These are phyloP conservation scores for Harpalus rufipes DNA, from an alignment of 2,888 invertebrate genomes.

Conservation along the genomic window DNA sequence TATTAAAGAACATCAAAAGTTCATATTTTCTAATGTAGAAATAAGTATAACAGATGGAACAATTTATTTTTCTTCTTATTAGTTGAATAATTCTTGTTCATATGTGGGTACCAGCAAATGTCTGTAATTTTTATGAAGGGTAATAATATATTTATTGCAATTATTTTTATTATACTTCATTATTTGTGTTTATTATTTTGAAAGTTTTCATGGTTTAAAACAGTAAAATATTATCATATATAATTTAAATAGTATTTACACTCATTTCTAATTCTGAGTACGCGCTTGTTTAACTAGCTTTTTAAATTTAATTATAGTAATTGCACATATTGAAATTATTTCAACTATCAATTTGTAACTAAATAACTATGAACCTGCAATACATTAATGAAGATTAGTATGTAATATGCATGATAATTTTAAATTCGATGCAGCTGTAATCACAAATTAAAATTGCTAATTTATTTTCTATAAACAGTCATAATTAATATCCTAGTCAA, in stretches of 20 bases:
- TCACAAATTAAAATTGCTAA: conserved; percentile 35
- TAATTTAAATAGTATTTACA: neutral
- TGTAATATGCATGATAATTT: conserved; percentile 27
- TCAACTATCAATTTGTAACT: conserved; percentile 24
- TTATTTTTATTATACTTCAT: neutral
- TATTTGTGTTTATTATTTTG: neutral
- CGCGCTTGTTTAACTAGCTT: neutral
- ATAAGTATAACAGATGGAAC: neutral
- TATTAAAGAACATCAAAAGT: neutral
- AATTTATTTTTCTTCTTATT: neutral
- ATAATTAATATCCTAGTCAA: conserved; percentile 3
- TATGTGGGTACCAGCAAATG: neutral
- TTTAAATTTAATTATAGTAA: conserved; percentile 10
- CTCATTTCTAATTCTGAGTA: neutral
- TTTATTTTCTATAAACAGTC: conserved; percentile 20
- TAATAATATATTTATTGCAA: neutral
- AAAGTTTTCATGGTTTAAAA: neutral
- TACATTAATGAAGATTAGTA: conserved; percentile 33
- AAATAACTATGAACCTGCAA: conserved; percentile 21
- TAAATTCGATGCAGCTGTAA: conserved; percentile 22
- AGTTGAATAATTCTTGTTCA: neutral
- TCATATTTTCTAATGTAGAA: neutral
- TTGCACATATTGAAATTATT: conserved; percentile 24
- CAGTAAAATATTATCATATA: neutral
- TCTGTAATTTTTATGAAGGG: neutral